These are phyloP conservation scores for Eurytoma californica DNA, from an alignment of 2,888 invertebrate genomes.

Conservation along the genomic window DNA sequence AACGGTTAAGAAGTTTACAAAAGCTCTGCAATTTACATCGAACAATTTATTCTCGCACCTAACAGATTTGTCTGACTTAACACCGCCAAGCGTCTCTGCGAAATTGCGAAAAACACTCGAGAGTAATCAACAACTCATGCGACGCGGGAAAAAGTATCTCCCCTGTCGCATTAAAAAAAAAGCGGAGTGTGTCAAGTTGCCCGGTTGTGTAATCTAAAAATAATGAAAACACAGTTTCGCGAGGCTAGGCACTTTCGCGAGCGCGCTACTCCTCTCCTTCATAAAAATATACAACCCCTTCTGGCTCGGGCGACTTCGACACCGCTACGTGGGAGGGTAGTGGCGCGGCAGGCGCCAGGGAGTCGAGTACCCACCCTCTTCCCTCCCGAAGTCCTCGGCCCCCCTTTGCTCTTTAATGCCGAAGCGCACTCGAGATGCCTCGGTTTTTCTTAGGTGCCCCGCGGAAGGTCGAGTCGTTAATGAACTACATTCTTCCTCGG, in stretches of 20 bases:
- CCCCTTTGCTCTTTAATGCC: conserved; percentile 23
- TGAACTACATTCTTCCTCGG: conserved; percentile 27
- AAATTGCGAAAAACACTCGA: no score
- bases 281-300: conserved; percentile 15
- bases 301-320: background rate
- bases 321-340: background rate
- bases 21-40: no score
- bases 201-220: conserved; percentile 39
- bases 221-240: conserved; percentile 31
- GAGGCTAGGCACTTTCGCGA: conserved; percentile 25
- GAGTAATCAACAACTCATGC: no score
- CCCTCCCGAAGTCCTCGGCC: background rate
- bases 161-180: background rate
- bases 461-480: conserved; percentile 43
- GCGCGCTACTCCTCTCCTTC: conserved; percentile 3
- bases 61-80: no score
- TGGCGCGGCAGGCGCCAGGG: background rate
- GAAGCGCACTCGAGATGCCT: conserved; percentile 19
- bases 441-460: conserved; percentile 7
- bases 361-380: background rate
- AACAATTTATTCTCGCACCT: no score
- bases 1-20: no score
- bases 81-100: no score
- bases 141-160: no score
- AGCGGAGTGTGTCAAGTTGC: conserved; percentile 39